Evolutionary conservation across 2,888 invertebrate species (phyloP), one percentile per base, ranked within the genome.

Genomic region (Parnassius mnemosyne): DNA sequence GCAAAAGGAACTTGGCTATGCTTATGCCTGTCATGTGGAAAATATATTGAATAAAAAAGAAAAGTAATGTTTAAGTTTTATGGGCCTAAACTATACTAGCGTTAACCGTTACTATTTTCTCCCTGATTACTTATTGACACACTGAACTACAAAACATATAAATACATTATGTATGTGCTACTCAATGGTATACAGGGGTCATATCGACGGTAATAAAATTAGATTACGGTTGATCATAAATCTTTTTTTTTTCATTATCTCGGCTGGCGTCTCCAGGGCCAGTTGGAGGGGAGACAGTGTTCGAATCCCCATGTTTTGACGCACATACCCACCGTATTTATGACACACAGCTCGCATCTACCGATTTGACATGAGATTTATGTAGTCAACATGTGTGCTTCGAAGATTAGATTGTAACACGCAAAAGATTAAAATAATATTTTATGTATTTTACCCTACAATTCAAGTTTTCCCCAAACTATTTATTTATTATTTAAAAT

Each of bases 241-340:
- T 91, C 91, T 90, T 84, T 84, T 86, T n/a, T 63, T 89, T 91
- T 87, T 89, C 88, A 89, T 89, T 89, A 89, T 87, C 85, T 85
- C 78, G 75, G 71, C 69, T 75, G 78, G 78, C 83, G 81, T 80
- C 80, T 78, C 71, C 68, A 68, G 75, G 76, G 72, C 72, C 76
- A 77, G 77, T 77, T 76, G 65, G 71, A 76, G 80, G 81, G 77
- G 81, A 78, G 77, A 77, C 77, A 73, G 79, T 82, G 79, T 81
- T 83, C 79, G 82, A 88, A 87, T 85, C 90, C 88, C 87, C 75
- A 87, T 89, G 87, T 90, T 91, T 87, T 91, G 90, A 91, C 90
- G 89, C 78, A 89, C 82, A 87, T 80, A 84, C 82, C 79, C 81
- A 75, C 72, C 77, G 83, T 87, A 87, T 88, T 87, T 89, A 88